Base-by-base conservation (phyloP, 2,113 vertebrate species). In the Tylochromis polylepis region DNA sequence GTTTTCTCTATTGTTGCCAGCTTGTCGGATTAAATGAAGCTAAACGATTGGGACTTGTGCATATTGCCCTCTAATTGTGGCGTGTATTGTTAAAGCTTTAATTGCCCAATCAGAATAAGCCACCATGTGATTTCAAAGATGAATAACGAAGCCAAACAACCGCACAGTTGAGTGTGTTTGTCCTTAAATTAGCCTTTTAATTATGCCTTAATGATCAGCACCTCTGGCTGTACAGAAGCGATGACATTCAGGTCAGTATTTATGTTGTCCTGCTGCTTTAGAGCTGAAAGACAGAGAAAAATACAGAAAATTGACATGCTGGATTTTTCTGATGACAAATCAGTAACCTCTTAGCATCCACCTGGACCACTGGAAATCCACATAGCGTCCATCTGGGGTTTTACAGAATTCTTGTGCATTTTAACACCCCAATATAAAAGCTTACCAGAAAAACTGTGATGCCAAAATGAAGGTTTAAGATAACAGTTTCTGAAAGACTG, bases 11-110 rank as follows among this genome's bases (percentile, higher is more conserved):
- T 93, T 93, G 93, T 93, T 83, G 86, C 58, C 77, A 75, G 85
- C 80, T 88, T 92, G 88, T 87, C 31, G 87, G 92, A 92, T 94
- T 93, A 94, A 92, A 93, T 88, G 82, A 87, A 87, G 88, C 89
- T 79, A 83, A 90, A 81, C 46, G 51, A 93, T 91, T 87, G 89
- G 86, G 83, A 67, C 84, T 87, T 5, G 53, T 83, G 84, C 81
- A 79, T 87, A 89, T 90, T 88, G 85, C 87, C 53, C 77, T 67
- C 75, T 88, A 90, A 91, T 93, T 89, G 85, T 82, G 46, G 85
- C 4, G 3, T 22, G 55, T 80, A 88, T 90, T 92, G 79, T 89
- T 81, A 59, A 86, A 77, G 82, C 83, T 85, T 81, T 83, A 86
- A 91, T 86, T 78, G 67, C 85, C 86, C 82, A 88, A 87, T 88